Percentiles rank a stretch among this genome's conserved stretches.
These are phyloP conservation scores for Macropodus opercularis DNA, from an alignment of 2,797 vertebrate genomes.

Conservation along the genomic window DNA sequence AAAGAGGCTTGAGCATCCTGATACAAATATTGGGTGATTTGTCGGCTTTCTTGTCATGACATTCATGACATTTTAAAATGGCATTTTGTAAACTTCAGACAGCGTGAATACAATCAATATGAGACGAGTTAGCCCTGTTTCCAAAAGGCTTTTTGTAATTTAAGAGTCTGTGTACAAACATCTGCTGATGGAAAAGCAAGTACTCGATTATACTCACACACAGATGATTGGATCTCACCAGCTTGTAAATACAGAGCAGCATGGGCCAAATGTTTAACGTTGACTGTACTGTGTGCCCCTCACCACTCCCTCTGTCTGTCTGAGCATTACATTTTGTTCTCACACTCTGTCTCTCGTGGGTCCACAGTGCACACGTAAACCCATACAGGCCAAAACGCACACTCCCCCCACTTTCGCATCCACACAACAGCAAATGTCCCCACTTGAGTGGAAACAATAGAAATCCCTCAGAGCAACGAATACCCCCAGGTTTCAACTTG, in stretches of 20 bases:
- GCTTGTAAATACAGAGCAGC: constrained; percentile 73
- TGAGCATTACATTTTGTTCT: constrained; percentile 44
- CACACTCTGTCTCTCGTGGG: constrained; percentile 37
- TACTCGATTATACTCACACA: constrained; percentile 72
- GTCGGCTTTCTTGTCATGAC: constrained; percentile 64
- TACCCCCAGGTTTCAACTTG: constrained; percentile 66
- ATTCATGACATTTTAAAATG: constrained; percentile 74
- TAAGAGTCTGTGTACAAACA: constrained; percentile 81
- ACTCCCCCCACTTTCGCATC: constrained; percentile 25
- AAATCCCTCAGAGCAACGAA: constrained; percentile 53
- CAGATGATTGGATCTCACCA: constrained; percentile 75
- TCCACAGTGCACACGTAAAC: constrained; percentile 43
- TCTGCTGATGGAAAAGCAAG: constrained; percentile 78
- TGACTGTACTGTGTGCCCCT: constrained; percentile 60
- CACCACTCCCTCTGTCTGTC: constrained; percentile 26
- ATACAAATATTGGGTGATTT: constrained; percentile 78
- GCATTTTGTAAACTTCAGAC: constrained; percentile 76
- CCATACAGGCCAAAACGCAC: constrained; percentile 37
- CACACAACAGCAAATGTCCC: constrained; percentile 53
- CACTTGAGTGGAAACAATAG: constrained; percentile 63
- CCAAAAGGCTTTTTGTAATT: constrained; percentile 79
- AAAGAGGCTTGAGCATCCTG: constrained; percentile 75
- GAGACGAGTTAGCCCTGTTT: constrained; percentile 71
- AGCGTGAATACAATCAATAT: constrained; percentile 76
- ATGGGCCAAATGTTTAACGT: constrained; percentile 70